phyloP scores from a whole-genome alignment of 2,797 vertebrate species.

The Falco cherrug region DNA sequence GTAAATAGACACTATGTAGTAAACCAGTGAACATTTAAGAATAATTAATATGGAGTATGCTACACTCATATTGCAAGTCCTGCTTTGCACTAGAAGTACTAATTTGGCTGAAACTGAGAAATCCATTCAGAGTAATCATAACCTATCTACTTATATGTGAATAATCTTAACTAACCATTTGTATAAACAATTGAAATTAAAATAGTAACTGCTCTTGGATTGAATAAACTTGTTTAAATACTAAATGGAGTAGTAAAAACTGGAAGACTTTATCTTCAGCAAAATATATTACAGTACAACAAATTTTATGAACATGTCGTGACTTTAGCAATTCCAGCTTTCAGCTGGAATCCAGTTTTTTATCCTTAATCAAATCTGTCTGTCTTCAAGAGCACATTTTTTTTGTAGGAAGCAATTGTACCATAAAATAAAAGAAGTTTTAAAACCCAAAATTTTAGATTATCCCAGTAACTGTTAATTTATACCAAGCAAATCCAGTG shows the following conservation, averaged over 20 bases:
- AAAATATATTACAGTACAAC: constrained; percentile 21
- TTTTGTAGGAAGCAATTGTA: constrained; percentile 28
- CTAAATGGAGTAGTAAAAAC: constrained; percentile 14
- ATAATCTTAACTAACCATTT: constrained; percentile 60
- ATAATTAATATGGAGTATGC: not conserved
- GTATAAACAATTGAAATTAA: constrained; percentile 44
- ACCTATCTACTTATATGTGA: constrained; percentile 45
- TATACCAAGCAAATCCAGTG: not conserved
- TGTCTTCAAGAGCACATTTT: constrained; percentile 17
- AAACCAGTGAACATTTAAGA: constrained; percentile 7
- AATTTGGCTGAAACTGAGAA: constrained; percentile 76
- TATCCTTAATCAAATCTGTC: constrained; percentile 43
- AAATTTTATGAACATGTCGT: constrained; percentile 51
- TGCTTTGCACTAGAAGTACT: constrained; percentile 48
- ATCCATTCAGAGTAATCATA: constrained; percentile 60
- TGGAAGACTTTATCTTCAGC: constrained; percentile 24
- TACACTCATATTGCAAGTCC: constrained; percentile 47
- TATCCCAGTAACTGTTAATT: not conserved
- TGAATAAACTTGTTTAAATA: constrained; percentile 54
- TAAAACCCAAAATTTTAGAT: not conserved
- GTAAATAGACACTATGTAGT: not conserved
- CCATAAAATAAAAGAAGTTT: constrained; percentile 4
- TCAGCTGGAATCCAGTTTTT: constrained; percentile 43
- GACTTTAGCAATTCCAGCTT: constrained; percentile 55
- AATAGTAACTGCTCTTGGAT: constrained; percentile 23